These are phyloP conservation scores for Hestina assimilis DNA, from an alignment of 1,140 invertebrate genomes.

Conservation along the genomic window DNA sequence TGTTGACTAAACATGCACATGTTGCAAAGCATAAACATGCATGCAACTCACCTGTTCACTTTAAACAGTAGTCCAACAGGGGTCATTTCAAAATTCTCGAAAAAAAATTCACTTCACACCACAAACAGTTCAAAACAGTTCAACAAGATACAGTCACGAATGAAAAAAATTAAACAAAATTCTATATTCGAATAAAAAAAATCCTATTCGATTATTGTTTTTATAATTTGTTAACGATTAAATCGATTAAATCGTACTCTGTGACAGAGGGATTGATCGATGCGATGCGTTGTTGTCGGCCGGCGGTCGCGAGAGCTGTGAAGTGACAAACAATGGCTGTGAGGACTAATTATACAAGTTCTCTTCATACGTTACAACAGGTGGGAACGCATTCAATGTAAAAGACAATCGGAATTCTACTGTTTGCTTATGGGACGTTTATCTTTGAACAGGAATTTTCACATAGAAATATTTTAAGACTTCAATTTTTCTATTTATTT, in stretches of 20 bases:
- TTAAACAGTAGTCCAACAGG: slow-evolving; percentile 75
- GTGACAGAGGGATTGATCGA: slow-evolving; percentile 31
- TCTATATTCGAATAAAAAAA: neutral
- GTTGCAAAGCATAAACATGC: slow-evolving; percentile 17
- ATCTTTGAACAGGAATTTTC: neutral
- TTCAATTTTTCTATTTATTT: too few relatives aligned
- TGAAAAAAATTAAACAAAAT: slow-evolving; percentile 13
- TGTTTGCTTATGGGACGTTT: neutral
- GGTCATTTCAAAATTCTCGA: slow-evolving; percentile 58
- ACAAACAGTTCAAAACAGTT: slow-evolving; percentile 24
- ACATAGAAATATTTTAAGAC: too few relatives aligned
- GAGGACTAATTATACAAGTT: slow-evolving; percentile 62
- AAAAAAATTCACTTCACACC: slow-evolving; percentile 34
- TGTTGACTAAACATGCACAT: slow-evolving; percentile 7
- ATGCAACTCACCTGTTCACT: slow-evolving; percentile 70
- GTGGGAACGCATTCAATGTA: slow-evolving; percentile 34
- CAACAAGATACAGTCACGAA: slow-evolving; percentile 13
- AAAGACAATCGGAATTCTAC: slow-evolving; percentile 6
- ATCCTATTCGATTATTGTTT: neutral
- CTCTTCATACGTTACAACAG: slow-evolving; percentile 51
- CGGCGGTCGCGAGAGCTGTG: slow-evolving; percentile 60
- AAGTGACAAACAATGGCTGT: slow-evolving; percentile 63
- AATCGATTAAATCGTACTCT: slow-evolving; percentile 4
- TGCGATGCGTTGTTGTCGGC: slow-evolving; percentile 43
- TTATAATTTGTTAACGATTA: neutral